Conservation (phyloP, 1,140 invertebrate genomes). For the Probaryconus sp. region DNA sequence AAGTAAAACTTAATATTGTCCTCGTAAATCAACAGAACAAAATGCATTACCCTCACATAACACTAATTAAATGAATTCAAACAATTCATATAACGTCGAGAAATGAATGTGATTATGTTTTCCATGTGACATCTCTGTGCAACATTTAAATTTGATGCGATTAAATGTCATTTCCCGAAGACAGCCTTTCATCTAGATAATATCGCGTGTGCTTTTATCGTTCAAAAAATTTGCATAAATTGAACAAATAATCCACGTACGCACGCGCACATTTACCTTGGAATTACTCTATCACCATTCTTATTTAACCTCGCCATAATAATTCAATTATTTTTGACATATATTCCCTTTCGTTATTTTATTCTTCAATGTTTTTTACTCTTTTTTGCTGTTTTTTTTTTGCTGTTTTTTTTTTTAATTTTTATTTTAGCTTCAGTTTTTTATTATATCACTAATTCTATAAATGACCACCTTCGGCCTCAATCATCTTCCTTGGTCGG, state of each 20-base stretch:
- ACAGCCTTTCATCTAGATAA: slow-evolving; percentile 13
- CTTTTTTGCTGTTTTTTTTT: too few species aligned
- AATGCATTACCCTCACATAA: slow-evolving; percentile 32
- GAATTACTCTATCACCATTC: not conserved
- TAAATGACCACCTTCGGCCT: slow-evolving; percentile 31
- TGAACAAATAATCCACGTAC: slow-evolving; percentile 14
- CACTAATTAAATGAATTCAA: slow-evolving; percentile 33
- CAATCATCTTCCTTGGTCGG: slow-evolving; percentile 32
- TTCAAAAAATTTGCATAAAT: slow-evolving; percentile 16
- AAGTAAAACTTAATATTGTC: slow-evolving; percentile 24
- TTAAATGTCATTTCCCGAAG: slow-evolving; percentile 39
- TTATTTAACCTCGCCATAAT: not conserved
- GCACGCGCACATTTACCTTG: too few species aligned
- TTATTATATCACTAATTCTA: slow-evolving; percentile 13
- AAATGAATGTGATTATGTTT: slow-evolving; percentile 39
- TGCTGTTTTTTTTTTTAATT: too few species aligned
- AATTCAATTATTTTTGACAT: too few species aligned
- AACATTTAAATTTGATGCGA: slow-evolving; percentile 40
- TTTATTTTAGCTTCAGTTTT: too few species aligned
- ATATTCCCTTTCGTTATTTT: too few species aligned
- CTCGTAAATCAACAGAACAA: slow-evolving; percentile 36
- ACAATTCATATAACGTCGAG: slow-evolving; percentile 26
- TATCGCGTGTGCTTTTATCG: not conserved
- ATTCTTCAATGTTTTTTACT: too few species aligned
- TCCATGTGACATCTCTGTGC: slow-evolving; percentile 23